Evolutionary conservation across 2,797 vertebrate species (phyloP), one percentile per base, ranked within the genome.

Genomic region (Eulemur mongoz): DNA sequence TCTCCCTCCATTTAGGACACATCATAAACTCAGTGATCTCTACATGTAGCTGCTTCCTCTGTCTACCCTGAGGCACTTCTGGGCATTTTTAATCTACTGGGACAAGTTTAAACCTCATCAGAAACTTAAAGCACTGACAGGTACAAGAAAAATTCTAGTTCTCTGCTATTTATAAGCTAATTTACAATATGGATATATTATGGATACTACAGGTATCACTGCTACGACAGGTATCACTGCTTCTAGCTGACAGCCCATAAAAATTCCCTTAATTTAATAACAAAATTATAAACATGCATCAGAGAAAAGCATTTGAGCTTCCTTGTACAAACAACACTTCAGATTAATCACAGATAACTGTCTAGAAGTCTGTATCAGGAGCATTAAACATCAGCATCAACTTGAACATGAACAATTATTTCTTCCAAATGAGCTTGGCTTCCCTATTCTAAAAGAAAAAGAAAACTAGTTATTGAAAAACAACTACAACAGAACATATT

Each of bases 301-400:
- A 85, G 92, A 97, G 83, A 82, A 97, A 97, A 92, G 48, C 94
- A 85, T 63, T 23, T 73, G 79, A 94, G 97, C 80, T 94, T 70
- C 9, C 61, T 81, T 17, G 35, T 82, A 85, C 75, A 97, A 97
- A 94, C 38, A 94, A 7, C 25, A 61, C 22, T 40, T 73, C 52
- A 89, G 61, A 91, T 4, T 86, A 94, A 84, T 43, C 88, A 97
- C 30, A 38, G 72, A 76, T 54, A 82, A 97, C 82, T 50, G 59
- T 79, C 94, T 80, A 87, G 80, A 63, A 91, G 83, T 94, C 67
- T 1, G 32, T 32, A 89, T 38, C 40, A 40, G 12, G 45, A 90
- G 57, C 88, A 80, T 83, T 85, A 96, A 95, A 76, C 92, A 95
- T 38, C 50, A 96, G 38, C 63, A 95, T 78, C 88, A 94, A 98